Evolutionary conservation across 2,113 vertebrate genomes (phyloP).

Genomic region (Benthochromis sp.): DNA sequence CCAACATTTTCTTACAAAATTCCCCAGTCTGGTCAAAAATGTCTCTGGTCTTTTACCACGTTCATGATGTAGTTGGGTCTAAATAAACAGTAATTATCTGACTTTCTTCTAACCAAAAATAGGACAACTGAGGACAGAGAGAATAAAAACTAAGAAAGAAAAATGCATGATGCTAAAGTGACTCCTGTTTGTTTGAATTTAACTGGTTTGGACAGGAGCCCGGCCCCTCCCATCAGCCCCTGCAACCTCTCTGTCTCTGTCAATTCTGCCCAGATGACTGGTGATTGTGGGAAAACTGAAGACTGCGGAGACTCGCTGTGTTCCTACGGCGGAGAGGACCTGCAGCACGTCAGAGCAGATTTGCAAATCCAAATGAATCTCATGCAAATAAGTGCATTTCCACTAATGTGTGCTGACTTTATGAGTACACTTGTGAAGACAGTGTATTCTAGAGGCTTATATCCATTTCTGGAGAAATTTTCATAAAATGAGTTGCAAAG

Average conservation of each 20-base stretch:
- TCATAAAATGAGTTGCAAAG: neutral
- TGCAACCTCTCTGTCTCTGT: neutral
- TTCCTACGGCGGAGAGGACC: neutral
- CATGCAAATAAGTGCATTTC: neutral
- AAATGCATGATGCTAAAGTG: neutral
- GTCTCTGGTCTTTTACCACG: neutral
- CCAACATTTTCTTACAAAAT: neutral
- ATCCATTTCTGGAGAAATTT: neutral
- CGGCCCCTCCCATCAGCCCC: neutral
- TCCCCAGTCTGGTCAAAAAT: neutral
- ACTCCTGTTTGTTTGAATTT: neutral
- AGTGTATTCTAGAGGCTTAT: neutral
- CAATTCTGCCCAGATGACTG: neutral
- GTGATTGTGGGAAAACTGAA: neutral
- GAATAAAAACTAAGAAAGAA: neutral
- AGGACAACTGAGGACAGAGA: neutral
- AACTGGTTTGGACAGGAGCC: neutral
- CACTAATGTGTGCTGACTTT: neutral
- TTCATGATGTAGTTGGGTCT: neutral
- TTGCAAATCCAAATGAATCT: neutral
- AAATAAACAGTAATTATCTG: neutral
- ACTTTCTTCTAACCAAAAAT: neutral
- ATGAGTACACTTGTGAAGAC: neutral
- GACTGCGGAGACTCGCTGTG: neutral
- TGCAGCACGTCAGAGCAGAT: neutral